A percentile compares a stretch with the other conserved stretches of the same genome.
Evolutionary conservation across 2,113 vertebrate genomes (phyloP).

Genomic region (Bubo scandiacus): DNA sequence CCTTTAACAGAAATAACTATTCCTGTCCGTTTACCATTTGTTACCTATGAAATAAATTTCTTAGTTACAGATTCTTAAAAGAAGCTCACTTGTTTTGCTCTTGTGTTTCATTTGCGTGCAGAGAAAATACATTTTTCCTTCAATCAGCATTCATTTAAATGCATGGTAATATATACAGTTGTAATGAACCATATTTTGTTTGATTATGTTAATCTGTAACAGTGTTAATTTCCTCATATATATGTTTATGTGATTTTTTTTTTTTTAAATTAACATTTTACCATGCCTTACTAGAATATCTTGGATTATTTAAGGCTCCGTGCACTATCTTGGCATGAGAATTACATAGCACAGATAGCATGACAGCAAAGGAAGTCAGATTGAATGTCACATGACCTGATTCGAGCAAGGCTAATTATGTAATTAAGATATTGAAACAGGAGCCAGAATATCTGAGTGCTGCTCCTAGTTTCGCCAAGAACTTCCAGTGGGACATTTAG

Average conservation of each 20-base stretch:
- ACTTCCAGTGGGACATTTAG: background rate
- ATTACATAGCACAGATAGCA: constrained; percentile 47
- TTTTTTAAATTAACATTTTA: constrained; percentile 64
- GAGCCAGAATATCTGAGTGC: constrained; percentile 41
- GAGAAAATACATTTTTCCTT: constrained; percentile 53
- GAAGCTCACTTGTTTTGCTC: constrained; percentile 38
- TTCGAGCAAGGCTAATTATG: constrained; percentile 58
- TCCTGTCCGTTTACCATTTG: constrained; percentile 41
- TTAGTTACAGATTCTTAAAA: constrained; percentile 37
- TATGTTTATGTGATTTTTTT: constrained; percentile 67
- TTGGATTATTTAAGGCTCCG: constrained; percentile 59
- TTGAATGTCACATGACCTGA: constrained; percentile 58
- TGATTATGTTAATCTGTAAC: constrained; percentile 73
- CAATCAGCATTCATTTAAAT: constrained; percentile 64
- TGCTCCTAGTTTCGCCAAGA: constrained; percentile 18
- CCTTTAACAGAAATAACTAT: constrained; percentile 60
- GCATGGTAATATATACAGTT: constrained; percentile 70
- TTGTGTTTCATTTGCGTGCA: constrained; percentile 33
- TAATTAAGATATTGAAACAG: constrained; percentile 65
- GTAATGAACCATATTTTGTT: constrained; percentile 74
- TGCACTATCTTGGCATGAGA: constrained; percentile 47
- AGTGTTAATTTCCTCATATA: constrained; percentile 74
- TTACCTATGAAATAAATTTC: constrained; percentile 49
- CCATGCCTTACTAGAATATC: constrained; percentile 40
- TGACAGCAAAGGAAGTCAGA: constrained; percentile 56